A percentile compares a stretch with the other conserved stretches of the same genome.
These are phyloP conservation scores for Centrocercus urophasianus DNA, from an alignment of 2,113 vertebrate species.

Conservation along the genomic window DNA sequence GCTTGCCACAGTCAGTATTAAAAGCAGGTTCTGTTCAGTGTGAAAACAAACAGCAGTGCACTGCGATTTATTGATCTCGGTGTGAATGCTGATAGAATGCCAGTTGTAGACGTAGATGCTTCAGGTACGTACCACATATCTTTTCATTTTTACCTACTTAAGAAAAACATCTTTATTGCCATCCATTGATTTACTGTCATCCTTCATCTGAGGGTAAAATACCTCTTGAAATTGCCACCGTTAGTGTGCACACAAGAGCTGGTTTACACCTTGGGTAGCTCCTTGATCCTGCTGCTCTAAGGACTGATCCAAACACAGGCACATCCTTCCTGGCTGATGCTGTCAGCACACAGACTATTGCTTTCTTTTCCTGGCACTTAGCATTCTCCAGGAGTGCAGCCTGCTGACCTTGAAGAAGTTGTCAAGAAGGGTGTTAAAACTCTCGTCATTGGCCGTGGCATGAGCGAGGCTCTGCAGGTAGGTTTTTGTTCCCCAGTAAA, in stretches of 20 bases:
- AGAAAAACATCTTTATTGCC: background rate
- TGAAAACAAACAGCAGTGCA: background rate
- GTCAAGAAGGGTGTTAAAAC: constrained; percentile 84
- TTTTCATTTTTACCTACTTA: background rate
- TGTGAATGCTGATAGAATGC: background rate
- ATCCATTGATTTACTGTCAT: background rate
- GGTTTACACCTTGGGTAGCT: background rate
- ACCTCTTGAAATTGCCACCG: background rate
- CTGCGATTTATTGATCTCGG: background rate
- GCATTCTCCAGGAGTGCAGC: constrained; percentile 94
- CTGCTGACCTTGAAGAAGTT: constrained; percentile 93
- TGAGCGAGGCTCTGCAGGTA: constrained; percentile 94
- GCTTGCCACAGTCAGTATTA: background rate
- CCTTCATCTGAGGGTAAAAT: background rate
- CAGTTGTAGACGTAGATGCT: background rate
- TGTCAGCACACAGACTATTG: background rate
- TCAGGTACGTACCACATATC: background rate
- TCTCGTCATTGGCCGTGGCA: constrained; percentile 93
- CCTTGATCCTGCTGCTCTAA: background rate
- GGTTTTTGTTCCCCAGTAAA: background rate
- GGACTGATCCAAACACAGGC: background rate
- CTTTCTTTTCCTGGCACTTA: constrained; percentile 63
- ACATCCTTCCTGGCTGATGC: background rate
- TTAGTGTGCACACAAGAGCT: background rate
- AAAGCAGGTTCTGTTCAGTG: background rate